These are phyloP conservation scores for Atta texana DNA, from an alignment of 1,140 invertebrate genomes.

Conservation along the genomic window DNA sequence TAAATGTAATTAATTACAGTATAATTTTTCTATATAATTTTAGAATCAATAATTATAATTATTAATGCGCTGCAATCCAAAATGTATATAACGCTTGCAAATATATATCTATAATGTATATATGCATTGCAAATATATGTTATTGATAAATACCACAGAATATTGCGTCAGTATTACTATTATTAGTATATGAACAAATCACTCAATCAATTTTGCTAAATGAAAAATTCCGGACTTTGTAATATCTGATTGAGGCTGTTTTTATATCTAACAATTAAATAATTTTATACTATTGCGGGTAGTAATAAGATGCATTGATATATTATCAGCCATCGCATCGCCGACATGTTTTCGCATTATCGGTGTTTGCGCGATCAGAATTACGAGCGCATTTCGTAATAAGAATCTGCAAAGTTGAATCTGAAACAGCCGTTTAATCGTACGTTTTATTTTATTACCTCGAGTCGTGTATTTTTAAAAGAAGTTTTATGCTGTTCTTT, in stretches of 20 bases:
- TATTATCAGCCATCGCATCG: conserved; percentile 25
- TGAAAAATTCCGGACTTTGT: conserved; percentile 15
- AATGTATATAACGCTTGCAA: neutral
- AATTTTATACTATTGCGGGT: conserved; percentile 6
- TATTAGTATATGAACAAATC: neutral
- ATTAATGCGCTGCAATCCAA: neutral
- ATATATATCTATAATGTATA: neutral
- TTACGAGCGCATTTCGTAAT: conserved; percentile 15
- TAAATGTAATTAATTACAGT: neutral
- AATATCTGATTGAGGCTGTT: neutral
- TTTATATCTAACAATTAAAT: conserved; percentile 1
- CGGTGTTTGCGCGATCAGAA: neutral
- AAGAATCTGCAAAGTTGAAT: conserved; percentile 5
- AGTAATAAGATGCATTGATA: conserved; percentile 39
- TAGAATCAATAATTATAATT: neutral
- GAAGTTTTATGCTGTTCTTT: neutral
- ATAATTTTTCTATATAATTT: neutral
- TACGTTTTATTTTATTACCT: conserved; percentile 11
- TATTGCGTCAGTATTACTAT: conserved; percentile 10
- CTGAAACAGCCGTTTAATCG: neutral
- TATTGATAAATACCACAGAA: conserved; percentile 16
- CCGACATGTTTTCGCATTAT: conserved; percentile 14
- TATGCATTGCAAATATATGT: neutral
- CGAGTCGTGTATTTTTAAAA: neutral
- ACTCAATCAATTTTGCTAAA: neutral